Base-by-base conservation (phyloP, 2,888 invertebrate genomes). In the Dyspetes luteomarginatus region DNA sequence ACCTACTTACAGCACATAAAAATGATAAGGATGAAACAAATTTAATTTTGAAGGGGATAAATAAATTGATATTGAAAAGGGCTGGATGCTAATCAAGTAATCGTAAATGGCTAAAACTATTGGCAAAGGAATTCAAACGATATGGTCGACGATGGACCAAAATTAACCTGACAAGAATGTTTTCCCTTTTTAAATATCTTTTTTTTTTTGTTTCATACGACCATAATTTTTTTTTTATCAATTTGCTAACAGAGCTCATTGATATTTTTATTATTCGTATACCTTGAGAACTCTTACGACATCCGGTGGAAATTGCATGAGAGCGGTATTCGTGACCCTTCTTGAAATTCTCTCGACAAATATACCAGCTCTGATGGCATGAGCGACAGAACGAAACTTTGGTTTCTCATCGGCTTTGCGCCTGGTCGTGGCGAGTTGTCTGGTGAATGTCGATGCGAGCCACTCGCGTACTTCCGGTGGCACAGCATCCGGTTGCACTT, bases 381-480 rank as follows among this genome's bases (percentile, higher is more conserved):
- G 98, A 56, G 98, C 98, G 85, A 99, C 98, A 79, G 97, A 97
- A 78, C 98, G 95, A 93, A 98, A 98, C 93, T 97, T 96, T 12
- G 97, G 97, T 90, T 96, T 96, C 92, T 96, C 96, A 88, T 96
- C 96, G 36, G 94, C 94, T 92, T 95, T 95, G 89, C 95, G 94
- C 85, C 96, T 95, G 74, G 96, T 95, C 77, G 96, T 96, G 81
- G 95, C 96, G 93, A 96, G 93, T 92, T 97, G 97, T 84, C 98
- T 94, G 43, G 98, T 99, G 93, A 98, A 98, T 56, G 98, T 98
- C 79, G 98, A 97, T 78, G 98, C 98, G 92, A 98, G 93, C 98
- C 98, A 98, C 92, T 98, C 98, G 86, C 98, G 95, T 52, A 98
- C 98, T 92, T 98, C 98, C 79, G 97, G 97, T 48, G 98, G 98